Conservation (phyloP, 92 coral and sea anemone species). For the Virgularia gustaviana region DNA sequence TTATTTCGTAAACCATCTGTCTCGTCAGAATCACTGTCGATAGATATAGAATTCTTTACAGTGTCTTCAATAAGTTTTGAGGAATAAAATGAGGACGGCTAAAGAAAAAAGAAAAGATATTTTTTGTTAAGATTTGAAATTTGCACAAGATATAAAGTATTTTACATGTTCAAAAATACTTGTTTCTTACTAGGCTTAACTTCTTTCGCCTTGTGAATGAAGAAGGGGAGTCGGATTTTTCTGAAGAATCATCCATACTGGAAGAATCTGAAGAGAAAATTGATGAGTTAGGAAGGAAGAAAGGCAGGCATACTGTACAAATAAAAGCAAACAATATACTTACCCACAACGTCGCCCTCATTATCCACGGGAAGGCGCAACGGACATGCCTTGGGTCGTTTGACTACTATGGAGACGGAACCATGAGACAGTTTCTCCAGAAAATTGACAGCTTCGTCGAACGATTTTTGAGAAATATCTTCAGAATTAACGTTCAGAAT, state of each 20-base stretch:
- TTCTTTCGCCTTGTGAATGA: constrained; percentile 17
- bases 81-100: constrained; percentile 31
- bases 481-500: constrained; percentile 72
- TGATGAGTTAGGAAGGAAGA: too few relatives aligned
- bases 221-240: constrained; percentile 32
- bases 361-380: constrained; percentile 1
- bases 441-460: constrained; percentile 71
- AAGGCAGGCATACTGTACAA: not conserved
- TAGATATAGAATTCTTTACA: constrained; percentile 4
- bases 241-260: constrained; percentile 29
- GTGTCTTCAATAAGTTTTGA: constrained; percentile 32
- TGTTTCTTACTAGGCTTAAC: constrained; percentile 18
- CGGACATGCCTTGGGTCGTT: constrained; percentile 21
- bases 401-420: constrained; percentile 56
- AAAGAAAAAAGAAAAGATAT: not conserved
- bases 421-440: constrained; percentile 85
- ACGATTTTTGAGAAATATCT: constrained; percentile 55
- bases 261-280: constrained; percentile 15
- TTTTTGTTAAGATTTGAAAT: too few relatives aligned
- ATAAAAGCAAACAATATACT: not conserved
- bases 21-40: not conserved
- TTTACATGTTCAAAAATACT: not conserved
- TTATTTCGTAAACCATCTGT: not conserved
- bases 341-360: constrained; percentile 38
- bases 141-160: not conserved